A percentile compares a stretch with the other conserved stretches of the same genome.
Evolutionary conservation across 2,113 vertebrate species (phyloP).

Genomic region (Paradoxurus hermaphroditus): DNA sequence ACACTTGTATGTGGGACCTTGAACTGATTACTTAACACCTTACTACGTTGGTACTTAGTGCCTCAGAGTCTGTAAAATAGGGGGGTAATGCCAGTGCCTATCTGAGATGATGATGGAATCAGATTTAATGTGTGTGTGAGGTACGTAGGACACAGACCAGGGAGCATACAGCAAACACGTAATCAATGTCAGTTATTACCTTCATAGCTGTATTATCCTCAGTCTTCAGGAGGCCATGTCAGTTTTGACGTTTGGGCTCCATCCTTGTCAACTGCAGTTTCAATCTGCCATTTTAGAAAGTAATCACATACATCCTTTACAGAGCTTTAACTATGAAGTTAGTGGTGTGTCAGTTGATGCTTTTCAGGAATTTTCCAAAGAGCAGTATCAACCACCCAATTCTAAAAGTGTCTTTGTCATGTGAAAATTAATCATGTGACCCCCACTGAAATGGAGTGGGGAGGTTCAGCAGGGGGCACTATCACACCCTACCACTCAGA

Average conservation of each 20-base stretch:
- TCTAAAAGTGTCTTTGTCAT: background rate
- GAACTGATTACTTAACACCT: background rate
- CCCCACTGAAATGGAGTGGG: background rate
- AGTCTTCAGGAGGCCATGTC: background rate
- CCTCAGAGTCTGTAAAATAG: background rate
- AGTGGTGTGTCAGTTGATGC: background rate
- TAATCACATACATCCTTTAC: background rate
- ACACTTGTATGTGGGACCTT: background rate
- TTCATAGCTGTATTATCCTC: background rate
- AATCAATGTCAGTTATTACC: background rate
- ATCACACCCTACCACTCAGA: background rate
- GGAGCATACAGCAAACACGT: background rate
- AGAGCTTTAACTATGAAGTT: background rate
- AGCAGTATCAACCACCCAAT: background rate
- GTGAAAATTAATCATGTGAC: background rate
- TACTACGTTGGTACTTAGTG: background rate
- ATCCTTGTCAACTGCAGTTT: background rate
- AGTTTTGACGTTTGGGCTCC: background rate
- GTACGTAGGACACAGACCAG: background rate
- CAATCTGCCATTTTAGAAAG: background rate
- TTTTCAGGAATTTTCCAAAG: background rate
- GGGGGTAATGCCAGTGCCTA: background rate
- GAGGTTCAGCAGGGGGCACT: background rate
- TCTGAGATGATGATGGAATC: background rate
- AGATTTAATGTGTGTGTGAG: background rate